Percentiles rank a stretch among this genome's conserved stretches.
Conservation (phyloP, 2,797 vertebrate species). For the Acanthurus tractus region DNA sequence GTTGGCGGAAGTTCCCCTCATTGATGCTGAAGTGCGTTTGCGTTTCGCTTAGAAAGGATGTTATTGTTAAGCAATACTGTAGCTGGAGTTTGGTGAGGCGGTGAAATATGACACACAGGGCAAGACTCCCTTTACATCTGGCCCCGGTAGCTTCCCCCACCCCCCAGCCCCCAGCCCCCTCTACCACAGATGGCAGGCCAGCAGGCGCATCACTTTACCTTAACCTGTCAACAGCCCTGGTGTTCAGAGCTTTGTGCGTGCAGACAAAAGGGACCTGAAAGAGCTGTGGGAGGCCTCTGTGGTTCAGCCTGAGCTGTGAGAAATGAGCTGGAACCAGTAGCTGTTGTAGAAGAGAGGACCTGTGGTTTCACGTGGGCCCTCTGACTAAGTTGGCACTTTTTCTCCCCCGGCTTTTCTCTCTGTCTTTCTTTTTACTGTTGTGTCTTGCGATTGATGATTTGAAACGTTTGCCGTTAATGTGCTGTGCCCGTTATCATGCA, state of each 20-base stretch:
- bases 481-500: slow-evolving; percentile 9
- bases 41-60: slow-evolving; percentile 36
- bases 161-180: slow-evolving; percentile 39
- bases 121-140: slow-evolving; percentile 61
- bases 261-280: slow-evolving; percentile 70
- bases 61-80: slow-evolving; percentile 62
- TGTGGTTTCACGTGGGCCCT: slow-evolving; percentile 21
- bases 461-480: slow-evolving; percentile 44
- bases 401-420: slow-evolving; percentile 6
- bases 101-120: slow-evolving; percentile 72
- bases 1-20: slow-evolving; percentile 7
- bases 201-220: slow-evolving; percentile 77
- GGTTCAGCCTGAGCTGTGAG: slow-evolving; percentile 15
- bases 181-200: slow-evolving; percentile 60
- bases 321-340: slow-evolving; percentile 50
- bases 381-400: slow-evolving; percentile 41
- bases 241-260: slow-evolving; percentile 75
- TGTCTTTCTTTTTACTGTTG: slow-evolving; percentile 10
- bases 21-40: slow-evolving; percentile 39
- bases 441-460: slow-evolving; percentile 30
- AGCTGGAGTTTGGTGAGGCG: slow-evolving; percentile 62
- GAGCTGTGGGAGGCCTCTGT: slow-evolving; percentile 44
- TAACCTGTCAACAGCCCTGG: slow-evolving; percentile 71
- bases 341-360: slow-evolving; percentile 28
- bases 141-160: slow-evolving; percentile 33